These are phyloP conservation scores for Pogoniulus pusillus DNA, from an alignment of 2,797 vertebrate species.

Conservation along the genomic window DNA sequence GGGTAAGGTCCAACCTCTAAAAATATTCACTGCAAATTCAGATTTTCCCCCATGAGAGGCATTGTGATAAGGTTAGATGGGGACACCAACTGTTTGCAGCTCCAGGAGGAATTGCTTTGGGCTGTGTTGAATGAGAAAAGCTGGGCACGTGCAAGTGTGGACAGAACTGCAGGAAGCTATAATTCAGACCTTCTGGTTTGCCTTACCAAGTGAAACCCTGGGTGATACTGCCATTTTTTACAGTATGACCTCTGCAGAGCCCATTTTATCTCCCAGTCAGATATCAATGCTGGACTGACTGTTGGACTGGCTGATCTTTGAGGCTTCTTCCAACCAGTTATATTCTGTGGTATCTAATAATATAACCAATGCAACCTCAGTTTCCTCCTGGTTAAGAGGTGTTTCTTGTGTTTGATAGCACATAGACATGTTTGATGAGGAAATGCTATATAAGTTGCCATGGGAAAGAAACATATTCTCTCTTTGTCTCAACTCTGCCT, in stretches of 20 bases:
- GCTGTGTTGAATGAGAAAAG: conserved; percentile 34
- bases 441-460: not conserved
- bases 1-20: not conserved
- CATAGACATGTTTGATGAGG: not conserved
- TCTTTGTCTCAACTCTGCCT: not conserved
- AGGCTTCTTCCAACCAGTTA: too few relatives aligned
- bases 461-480: not conserved
- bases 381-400: not conserved
- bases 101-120: conserved; percentile 11
- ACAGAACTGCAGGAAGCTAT: not conserved
- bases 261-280: not conserved
- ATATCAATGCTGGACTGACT: not conserved
- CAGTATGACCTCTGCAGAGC: not conserved
- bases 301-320: too few relatives aligned
- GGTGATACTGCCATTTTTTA: not conserved
- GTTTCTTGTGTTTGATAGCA: not conserved
- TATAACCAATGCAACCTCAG: not conserved
- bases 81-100: conserved; percentile 15
- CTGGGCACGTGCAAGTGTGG: not conserved
- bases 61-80: conserved; percentile 5
- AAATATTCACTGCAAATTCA: not conserved
- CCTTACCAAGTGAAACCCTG: not conserved
- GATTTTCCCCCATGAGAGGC: not conserved
- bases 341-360: not conserved
- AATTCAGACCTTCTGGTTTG: conserved; percentile 27